A percentile compares a stretch with the other conserved stretches of the same genome.
Evolutionary conservation across 2,888 invertebrate genomes (phyloP).

Genomic region (Rhingia rostrata): DNA sequence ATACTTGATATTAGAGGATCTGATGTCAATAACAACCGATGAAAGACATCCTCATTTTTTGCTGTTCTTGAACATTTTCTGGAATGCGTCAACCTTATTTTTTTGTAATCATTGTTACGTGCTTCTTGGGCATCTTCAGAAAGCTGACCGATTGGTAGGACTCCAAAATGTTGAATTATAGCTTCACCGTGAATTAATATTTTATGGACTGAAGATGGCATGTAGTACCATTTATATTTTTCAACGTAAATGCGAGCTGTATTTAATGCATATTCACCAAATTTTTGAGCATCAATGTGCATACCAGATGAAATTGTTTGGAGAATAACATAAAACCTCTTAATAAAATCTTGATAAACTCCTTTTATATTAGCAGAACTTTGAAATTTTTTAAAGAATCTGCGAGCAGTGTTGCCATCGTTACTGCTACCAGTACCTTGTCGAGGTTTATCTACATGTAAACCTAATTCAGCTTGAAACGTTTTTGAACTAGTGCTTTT

Average conservation of each 20-base stretch:
- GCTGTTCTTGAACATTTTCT: too few relatives aligned
- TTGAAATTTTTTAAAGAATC: constrained; percentile 15
- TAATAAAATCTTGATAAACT: constrained; percentile 17
- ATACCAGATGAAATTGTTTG: constrained; percentile 23
- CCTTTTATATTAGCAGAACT: constrained; percentile 23
- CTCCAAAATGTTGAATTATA: constrained; percentile 32
- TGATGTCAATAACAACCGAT: too few relatives aligned
- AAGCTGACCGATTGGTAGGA: constrained; percentile 31
- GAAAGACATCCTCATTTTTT: too few relatives aligned
- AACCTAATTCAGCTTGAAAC: constrained; percentile 16
- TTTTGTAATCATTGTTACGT: constrained; percentile 20
- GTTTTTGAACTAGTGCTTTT: constrained; percentile 22
- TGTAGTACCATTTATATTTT: constrained; percentile 7
- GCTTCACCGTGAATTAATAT: constrained; percentile 30
- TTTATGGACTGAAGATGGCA: constrained; percentile 39
- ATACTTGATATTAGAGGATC: too few relatives aligned
- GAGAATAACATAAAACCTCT: constrained; percentile 28
- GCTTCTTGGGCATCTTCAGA: constrained; percentile 31
- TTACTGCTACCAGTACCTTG: constrained; percentile 14
- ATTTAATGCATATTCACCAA: background rate
- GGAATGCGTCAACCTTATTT: too few relatives aligned
- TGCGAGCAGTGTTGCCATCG: constrained; percentile 23
- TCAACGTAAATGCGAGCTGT: constrained; percentile 13
- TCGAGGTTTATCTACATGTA: constrained; percentile 20
- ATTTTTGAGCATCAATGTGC: constrained; percentile 19